A percentile compares a stretch with the other conserved stretches of the same genome.
Conservation (phyloP, 2,797 vertebrate genomes). For the Tragelaphus eurycerus region DNA sequence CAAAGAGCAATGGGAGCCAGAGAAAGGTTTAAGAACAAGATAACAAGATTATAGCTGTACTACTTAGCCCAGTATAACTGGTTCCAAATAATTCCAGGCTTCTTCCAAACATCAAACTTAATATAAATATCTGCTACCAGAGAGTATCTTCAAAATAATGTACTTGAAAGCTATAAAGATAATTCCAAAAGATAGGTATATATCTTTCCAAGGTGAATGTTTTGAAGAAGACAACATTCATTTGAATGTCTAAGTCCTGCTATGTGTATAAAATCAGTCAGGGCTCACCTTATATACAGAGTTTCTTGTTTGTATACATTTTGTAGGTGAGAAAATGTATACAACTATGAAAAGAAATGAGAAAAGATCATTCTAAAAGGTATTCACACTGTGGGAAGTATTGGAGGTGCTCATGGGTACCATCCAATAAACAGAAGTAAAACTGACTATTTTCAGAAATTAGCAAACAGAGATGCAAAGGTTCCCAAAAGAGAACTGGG, state of each 20-base stretch:
- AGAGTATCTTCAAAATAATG: constrained; percentile 43
- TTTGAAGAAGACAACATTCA: constrained; percentile 41
- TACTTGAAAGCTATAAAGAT: constrained; percentile 6
- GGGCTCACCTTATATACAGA: not conserved
- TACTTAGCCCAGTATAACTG: not conserved
- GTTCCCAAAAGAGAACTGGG: not conserved
- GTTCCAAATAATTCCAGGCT: constrained; percentile 25
- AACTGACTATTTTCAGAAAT: constrained; percentile 8
- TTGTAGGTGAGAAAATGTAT: not conserved
- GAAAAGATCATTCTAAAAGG: constrained; percentile 25
- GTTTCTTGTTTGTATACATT: not conserved
- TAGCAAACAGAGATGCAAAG: not conserved
- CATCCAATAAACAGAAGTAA: not conserved
- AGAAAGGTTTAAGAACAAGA: not conserved
- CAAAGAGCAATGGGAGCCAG: not conserved
- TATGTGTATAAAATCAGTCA: not conserved
- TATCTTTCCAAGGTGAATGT: constrained; percentile 38
- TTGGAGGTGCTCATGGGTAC: not conserved
- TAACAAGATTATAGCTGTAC: not conserved
- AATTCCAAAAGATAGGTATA: not conserved
- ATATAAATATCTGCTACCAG: not conserved
- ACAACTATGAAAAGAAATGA: not conserved
- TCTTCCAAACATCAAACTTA: constrained; percentile 30
- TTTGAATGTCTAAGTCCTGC: not conserved
- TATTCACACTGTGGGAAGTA: not conserved